Conservation (phyloP, 2,888 invertebrate species). For the Chrysopilus asiliformis region DNA sequence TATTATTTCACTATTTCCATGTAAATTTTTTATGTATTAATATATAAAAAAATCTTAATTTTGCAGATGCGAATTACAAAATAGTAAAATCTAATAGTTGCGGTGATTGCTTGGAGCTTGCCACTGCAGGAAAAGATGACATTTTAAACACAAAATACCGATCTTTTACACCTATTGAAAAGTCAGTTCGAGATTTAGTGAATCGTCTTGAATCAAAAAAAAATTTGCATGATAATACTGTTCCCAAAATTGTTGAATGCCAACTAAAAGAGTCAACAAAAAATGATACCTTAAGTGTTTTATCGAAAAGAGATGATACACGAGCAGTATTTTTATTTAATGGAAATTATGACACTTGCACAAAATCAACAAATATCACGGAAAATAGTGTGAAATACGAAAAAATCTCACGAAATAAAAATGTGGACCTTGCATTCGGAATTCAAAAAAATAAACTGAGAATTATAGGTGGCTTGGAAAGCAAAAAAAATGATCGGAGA, state of each 20-base stretch:
- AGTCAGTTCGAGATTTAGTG: slow-evolving; percentile 34
- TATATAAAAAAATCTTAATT: slow-evolving; percentile 18
- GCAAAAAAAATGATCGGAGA: no score
- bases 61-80: slow-evolving; percentile 62
- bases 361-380: slow-evolving; percentile 15
- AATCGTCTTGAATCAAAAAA: slow-evolving; percentile 30
- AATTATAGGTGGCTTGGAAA: no score
- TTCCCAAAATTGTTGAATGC: slow-evolving; percentile 22
- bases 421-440: slow-evolving; percentile 35
- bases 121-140: slow-evolving; percentile 47
- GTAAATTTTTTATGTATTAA: no score
- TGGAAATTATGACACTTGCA: slow-evolving; percentile 14
- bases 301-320: slow-evolving; percentile 26
- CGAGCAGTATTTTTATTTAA: no score
- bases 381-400: slow-evolving; percentile 24
- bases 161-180: slow-evolving; percentile 13
- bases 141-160: slow-evolving; percentile 11
- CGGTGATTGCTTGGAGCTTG: slow-evolving; percentile 66
- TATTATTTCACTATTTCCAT: no score
- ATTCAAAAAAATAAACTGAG: slow-evolving; percentile 20
- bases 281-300: slow-evolving; percentile 35
- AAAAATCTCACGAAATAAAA: slow-evolving; percentile 36
- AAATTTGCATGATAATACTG: slow-evolving; percentile 16
- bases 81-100: slow-evolving; percentile 77
- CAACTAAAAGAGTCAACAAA: slow-evolving; percentile 32